phyloP scores from a whole-genome alignment of 2,113 vertebrate species.

The Pelusios castaneus region DNA sequence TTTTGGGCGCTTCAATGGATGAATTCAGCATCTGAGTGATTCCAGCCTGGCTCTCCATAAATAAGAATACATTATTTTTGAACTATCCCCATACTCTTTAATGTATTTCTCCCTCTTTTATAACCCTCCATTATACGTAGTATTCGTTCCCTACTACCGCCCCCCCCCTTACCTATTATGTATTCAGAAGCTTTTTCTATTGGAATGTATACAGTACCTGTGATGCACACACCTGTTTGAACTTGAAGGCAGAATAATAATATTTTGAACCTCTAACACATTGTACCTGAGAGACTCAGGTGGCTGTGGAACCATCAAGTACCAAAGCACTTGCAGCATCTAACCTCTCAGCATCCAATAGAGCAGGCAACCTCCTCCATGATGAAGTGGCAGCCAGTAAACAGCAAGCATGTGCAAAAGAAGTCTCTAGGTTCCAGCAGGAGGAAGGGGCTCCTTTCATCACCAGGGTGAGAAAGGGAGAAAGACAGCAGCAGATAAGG shows the following conservation, averaged over 20 bases:
- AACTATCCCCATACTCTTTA: neutral
- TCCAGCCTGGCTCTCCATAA: neutral
- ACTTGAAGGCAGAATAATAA: neutral
- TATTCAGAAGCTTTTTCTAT: neutral
- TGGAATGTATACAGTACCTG: neutral
- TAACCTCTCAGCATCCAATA: neutral
- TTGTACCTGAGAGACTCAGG: neutral
- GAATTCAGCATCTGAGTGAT: neutral
- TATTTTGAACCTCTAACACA: neutral
- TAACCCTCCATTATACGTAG: neutral
- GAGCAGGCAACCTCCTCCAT: neutral
- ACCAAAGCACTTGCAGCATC: fast-evolving
- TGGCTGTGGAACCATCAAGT: neutral
- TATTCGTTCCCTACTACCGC: neutral
- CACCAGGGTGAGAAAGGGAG: neutral
- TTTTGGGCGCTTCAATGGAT: slow-evolving; percentile 25
- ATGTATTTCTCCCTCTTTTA: neutral
- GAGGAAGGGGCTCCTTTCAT: neutral
- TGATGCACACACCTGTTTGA: neutral
- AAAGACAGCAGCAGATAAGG: neutral
- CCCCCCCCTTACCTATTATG: neutral
- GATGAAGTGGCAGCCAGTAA: neutral
- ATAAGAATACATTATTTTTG: neutral
- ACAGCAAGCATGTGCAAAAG: neutral
- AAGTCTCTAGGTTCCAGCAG: neutral